phyloP scores from a whole-genome alignment of 2,888 invertebrate species.

The Salticus scenicus region DNA sequence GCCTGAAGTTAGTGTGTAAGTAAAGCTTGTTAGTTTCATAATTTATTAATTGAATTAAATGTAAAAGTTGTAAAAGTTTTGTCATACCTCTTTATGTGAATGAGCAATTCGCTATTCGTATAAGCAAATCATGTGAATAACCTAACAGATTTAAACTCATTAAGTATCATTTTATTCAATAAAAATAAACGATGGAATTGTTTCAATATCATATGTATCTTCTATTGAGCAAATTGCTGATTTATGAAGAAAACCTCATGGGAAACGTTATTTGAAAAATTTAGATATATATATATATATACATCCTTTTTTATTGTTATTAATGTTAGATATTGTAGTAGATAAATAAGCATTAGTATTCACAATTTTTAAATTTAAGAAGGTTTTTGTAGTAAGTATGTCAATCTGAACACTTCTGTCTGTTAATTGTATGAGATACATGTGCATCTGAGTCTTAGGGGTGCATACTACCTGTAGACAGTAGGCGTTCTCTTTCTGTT shows the following conservation, averaged over 20 bases:
- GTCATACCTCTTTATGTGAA: slow-evolving; percentile 2
- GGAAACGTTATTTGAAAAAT: not conserved
- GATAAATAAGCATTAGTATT: not conserved
- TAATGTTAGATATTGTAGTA: too few relatives aligned
- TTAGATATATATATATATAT: not conserved
- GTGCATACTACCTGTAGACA: too few relatives aligned
- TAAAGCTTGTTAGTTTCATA: not conserved
- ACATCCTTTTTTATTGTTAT: too few relatives aligned
- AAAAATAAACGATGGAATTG: not conserved
- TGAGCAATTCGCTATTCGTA: slow-evolving; percentile 9
- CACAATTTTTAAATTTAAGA: not conserved
- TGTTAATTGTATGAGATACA: too few relatives aligned
- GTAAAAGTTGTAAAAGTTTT: not conserved
- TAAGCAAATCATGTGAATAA: not conserved
- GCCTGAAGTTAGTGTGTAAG: not conserved
- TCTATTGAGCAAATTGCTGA: not conserved
- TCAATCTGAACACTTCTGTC: too few relatives aligned
- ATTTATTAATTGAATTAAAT: not conserved
- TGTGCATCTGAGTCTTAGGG: too few relatives aligned
- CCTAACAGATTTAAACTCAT: not conserved
- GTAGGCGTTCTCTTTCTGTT: too few relatives aligned
- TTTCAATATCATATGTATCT: not conserved
- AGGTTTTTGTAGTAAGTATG: too few relatives aligned
- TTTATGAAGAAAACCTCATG: slow-evolving; percentile 3
- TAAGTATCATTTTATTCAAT: slow-evolving; percentile 13